phyloP scores from a whole-genome alignment of 2,888 invertebrate genomes.

The Stenotaenia linearis region DNA sequence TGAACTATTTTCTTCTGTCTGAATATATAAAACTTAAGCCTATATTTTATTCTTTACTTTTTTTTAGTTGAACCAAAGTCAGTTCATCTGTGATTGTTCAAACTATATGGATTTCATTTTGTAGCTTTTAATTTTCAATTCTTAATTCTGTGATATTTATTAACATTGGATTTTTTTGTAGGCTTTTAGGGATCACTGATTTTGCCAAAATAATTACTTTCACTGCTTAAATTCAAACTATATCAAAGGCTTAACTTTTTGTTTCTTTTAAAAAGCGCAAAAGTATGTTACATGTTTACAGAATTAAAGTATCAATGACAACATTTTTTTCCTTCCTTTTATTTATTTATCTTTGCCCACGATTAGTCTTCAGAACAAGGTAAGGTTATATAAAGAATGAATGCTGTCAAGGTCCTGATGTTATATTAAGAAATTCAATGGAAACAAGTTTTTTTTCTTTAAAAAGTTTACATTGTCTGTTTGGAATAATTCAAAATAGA shows the following conservation, averaged over 20 bases:
- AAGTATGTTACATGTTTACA: conserved; percentile 14
- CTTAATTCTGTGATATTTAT: conserved; percentile 16
- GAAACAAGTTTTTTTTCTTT: too few species aligned
- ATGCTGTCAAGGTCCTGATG: too few species aligned
- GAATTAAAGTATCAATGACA: conserved; percentile 17
- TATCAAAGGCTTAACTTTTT: background rate
- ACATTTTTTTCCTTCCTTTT: background rate
- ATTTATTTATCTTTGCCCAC: too few species aligned
- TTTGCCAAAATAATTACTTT: background rate
- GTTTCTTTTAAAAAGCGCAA: background rate
- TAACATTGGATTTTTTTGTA: background rate
- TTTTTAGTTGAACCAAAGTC: conserved; percentile 12
- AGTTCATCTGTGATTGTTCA: conserved; percentile 21
- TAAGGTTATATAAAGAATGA: too few species aligned
- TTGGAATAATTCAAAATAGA: too few species aligned
- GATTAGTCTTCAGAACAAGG: too few species aligned
- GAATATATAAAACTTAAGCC: background rate
- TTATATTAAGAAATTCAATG: too few species aligned
- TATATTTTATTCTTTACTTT: background rate
- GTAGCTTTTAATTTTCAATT: background rate
- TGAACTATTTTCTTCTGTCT: conserved; percentile 14
- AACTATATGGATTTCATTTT: conserved; percentile 2
- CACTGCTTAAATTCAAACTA: background rate
- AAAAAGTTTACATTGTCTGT: too few species aligned
- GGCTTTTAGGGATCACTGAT: background rate